These are phyloP conservation scores for Hippocampus abdominalis DNA, from an alignment of 2,113 vertebrate genomes.

Conservation along the genomic window DNA sequence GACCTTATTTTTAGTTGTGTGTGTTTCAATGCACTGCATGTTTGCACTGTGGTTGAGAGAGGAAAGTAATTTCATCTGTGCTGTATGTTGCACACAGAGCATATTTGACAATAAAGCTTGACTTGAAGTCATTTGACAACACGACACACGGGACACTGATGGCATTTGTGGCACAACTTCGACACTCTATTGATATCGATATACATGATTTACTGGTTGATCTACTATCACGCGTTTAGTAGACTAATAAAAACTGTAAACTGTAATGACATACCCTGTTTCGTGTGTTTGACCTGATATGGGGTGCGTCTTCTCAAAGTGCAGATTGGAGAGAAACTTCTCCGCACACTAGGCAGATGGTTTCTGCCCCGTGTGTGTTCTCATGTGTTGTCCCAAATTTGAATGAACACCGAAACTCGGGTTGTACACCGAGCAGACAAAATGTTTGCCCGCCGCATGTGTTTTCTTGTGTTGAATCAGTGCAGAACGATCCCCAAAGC, in stretches of 20 bases:
- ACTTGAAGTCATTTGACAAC: not conserved
- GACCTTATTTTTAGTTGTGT: too few species aligned
- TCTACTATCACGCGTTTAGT: not conserved
- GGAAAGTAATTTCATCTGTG: too few species aligned
- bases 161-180: not conserved
- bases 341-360: not conserved
- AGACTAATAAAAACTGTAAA: not conserved
- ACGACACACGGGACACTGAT: not conserved
- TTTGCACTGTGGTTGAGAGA: too few species aligned
- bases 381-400: not conserved
- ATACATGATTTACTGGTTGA: not conserved
- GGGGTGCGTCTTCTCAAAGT: not conserved
- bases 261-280: not conserved
- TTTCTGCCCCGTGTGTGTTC: not conserved
- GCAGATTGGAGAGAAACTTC: not conserved
- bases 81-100: too few species aligned
- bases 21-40: too few species aligned
- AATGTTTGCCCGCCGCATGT: not conserved
- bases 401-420: not conserved
- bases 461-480: slow-evolving; percentile 5
- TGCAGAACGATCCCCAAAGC: not conserved
- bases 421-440: not conserved
- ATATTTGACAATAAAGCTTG: too few species aligned
- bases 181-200: not conserved
- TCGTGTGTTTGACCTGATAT: not conserved